Conservation (phyloP, 1,140 invertebrate genomes). For the Scylla paramamosain region DNA sequence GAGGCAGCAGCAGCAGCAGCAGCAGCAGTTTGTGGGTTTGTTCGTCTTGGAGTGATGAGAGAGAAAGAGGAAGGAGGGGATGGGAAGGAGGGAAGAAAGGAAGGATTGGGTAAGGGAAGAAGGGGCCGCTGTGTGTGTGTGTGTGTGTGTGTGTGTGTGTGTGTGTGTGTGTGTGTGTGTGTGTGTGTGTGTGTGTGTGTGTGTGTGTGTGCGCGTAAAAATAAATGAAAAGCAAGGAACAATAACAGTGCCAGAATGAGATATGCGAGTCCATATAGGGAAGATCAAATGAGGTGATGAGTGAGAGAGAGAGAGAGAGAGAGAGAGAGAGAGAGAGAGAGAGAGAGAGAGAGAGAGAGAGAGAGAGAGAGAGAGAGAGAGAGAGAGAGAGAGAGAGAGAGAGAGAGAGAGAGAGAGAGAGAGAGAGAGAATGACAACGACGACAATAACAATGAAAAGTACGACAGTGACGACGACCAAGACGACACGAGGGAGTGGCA, state of each 20-base stretch:
- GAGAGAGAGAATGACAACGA: neutral
- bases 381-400: neutral
- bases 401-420: neutral
- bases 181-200: constrained; percentile 20
- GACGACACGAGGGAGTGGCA: no score
- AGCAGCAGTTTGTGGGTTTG: no score
- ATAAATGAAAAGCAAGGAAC: no score
- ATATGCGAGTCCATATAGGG: neutral
- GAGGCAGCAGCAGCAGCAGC: no score
- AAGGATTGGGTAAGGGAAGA: neutral
- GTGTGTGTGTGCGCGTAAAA: neutral
- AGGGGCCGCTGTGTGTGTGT: neutral
- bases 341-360: neutral
- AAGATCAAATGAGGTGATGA: neutral
- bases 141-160: constrained; percentile 20
- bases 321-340: no score
- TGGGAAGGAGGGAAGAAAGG: neutral
- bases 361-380: neutral
- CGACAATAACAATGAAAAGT: no score
- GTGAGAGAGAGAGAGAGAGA: no score
- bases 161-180: constrained; percentile 11
- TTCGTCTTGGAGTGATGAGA: neutral
- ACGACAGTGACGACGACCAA: no score
- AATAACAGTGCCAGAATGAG: neutral
- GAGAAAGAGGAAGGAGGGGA: constrained; percentile 23